Base-by-base conservation (phyloP, 2,113 vertebrate genomes). In the Leuciscus idus region DNA sequence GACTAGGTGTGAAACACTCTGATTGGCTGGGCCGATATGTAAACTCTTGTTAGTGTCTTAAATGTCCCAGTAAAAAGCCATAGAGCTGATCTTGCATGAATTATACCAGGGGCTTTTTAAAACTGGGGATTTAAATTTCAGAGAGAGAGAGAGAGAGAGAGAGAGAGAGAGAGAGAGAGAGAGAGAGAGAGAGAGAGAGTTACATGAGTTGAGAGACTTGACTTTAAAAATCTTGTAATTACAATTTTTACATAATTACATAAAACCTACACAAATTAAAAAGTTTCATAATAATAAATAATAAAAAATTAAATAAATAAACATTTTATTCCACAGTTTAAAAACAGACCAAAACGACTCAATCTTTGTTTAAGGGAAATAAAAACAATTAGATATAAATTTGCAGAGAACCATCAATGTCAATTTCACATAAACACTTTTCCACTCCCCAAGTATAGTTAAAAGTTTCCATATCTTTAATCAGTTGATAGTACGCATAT, bases 1-100 rank as follows among this genome's bases (percentile, higher is more conserved):
- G 90, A 92, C 92, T 88, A 92, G 90, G 86, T 87, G 88, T 88
- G 89, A 89, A 92, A 89, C 86, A 6, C 62, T 76, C 88, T 43
- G 83, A 90, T 89, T 89, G 89, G 89, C n/a, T 81, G 39, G 66
- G 39, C 36, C 73, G 78, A 91, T 88, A 89, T 91, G 92, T 87
- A 89, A 90, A 80, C 52, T 4, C 21, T 39, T 80, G 21, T 59
- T 39, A 59, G 50, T 39, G 50, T 80, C 50, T 61, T 57, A 28
- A 43, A 80, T 80, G 55, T 80, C 30, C 55, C 2, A n/a, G 28
- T 80, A 43, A 80, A 80, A 59, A 55, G 17, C n/a, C 46, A 28
- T 52, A 52, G 43, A 26, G 48, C 74, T 52, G 46, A 30, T 76
- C 43, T 28, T 26, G 26, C 74, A 52, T 52, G 13, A 76, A 52